Conservation (phyloP, 2,888 invertebrate species). For the Lepidochitona cinerea region DNA sequence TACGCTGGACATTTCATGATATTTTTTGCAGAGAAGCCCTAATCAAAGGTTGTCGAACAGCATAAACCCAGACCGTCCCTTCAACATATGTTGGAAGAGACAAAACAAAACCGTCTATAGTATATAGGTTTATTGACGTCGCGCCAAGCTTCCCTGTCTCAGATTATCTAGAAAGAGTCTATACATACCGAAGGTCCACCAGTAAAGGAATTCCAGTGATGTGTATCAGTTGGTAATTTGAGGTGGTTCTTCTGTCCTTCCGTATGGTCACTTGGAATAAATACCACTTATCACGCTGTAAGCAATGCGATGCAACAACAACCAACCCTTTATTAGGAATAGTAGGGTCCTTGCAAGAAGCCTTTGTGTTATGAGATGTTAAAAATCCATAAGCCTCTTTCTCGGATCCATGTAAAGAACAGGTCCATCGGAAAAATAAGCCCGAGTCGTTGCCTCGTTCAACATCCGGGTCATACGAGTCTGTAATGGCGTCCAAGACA, state of each 20-base stretch:
- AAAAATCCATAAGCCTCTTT: not conserved
- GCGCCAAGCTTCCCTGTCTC: too few species aligned
- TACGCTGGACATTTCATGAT: too few species aligned
- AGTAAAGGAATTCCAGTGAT: not conserved
- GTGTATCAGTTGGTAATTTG: not conserved
- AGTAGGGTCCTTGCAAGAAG: not conserved
- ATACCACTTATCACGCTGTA: not conserved
- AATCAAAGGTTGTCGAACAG: too few species aligned
- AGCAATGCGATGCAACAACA: not conserved
- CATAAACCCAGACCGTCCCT: too few species aligned
- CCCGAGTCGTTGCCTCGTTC: not conserved
- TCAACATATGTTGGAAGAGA: too few species aligned
- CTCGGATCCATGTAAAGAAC: not conserved
- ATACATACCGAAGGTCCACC: not conserved
- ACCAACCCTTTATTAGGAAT: not conserved
- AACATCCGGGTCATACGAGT: not conserved
- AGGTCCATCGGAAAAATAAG: not conserved
- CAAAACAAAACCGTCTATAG: too few species aligned
- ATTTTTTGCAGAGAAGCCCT: too few species aligned
- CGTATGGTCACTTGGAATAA: not conserved
- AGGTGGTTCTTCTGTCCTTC: not conserved
- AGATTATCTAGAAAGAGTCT: too few species aligned
- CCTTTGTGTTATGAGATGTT: not conserved
- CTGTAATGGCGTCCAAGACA: not conserved
- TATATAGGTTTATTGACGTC: too few species aligned